phyloP scores from a whole-genome alignment of 2,888 invertebrate species.

The Drosophila aldrichi region DNA sequence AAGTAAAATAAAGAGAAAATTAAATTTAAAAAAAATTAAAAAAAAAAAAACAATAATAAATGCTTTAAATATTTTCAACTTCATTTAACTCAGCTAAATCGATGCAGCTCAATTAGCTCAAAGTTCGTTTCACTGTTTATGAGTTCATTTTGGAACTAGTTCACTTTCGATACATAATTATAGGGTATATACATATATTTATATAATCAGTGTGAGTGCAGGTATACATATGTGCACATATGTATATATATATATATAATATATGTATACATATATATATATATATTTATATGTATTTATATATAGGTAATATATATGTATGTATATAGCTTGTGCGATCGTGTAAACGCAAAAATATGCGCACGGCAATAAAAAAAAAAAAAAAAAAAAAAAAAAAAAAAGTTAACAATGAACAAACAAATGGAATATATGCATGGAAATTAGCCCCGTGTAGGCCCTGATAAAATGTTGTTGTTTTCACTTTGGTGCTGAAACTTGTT shows the following conservation, averaged over 20 bases:
- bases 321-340: constrained; percentile 37
- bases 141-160: no score
- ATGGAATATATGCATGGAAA: constrained; percentile 67
- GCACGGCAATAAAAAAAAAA: constrained; percentile 55
- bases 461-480: constrained; percentile 71
- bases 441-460: constrained; percentile 60
- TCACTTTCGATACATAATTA: no score
- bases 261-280: not conserved
- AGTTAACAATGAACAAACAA: constrained; percentile 65
- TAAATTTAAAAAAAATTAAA: no score
- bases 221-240: not conserved
- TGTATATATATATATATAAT: not conserved
- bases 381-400: constrained; percentile 57
- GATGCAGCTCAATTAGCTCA: no score
- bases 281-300: constrained; percentile 6
- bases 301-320: constrained; percentile 1
- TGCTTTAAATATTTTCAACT: no score
- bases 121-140: no score
- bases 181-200: not conserved
- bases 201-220: constrained; percentile 9
- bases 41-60: no score
- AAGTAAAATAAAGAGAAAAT: no score
- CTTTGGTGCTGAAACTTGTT: constrained; percentile 67
- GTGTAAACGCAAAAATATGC: constrained; percentile 77
- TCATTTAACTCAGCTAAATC: no score